A percentile compares a stretch with the other conserved stretches of the same genome.
These are phyloP conservation scores for Elysia crispata DNA, from an alignment of 2,888 invertebrate genomes.

Conservation along the genomic window DNA sequence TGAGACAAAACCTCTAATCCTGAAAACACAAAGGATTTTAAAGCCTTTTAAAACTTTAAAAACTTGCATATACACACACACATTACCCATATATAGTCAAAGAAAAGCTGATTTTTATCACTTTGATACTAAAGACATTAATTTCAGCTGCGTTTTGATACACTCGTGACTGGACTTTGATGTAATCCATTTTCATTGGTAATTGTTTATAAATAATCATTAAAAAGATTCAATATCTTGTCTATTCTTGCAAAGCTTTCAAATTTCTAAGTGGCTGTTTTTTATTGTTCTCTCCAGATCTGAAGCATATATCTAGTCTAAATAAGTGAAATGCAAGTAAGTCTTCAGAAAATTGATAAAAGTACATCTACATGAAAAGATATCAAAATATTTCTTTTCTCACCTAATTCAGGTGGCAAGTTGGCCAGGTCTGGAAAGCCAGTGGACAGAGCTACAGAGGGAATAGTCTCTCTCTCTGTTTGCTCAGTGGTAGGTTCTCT, in stretches of 20 bases:
- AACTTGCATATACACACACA: background rate
- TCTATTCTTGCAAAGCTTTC: no score
- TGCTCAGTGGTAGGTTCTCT: background rate
- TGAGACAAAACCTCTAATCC: conserved; percentile 78
- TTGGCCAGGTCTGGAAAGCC: conserved; percentile 77
- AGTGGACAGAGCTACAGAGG: background rate
- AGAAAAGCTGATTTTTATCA: no score
- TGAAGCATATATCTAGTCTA: background rate
- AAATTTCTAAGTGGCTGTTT: no score
- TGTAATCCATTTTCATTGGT: no score
- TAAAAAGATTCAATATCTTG: no score
- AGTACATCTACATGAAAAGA: background rate
- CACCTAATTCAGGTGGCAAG: conserved; percentile 78
- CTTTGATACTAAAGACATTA: no score
- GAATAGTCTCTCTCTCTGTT: background rate
- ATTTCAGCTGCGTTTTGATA: no score
- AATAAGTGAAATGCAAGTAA: background rate
- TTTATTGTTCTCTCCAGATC: no score
- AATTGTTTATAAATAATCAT: no score
- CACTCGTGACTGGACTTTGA: no score
- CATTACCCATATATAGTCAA: background rate
- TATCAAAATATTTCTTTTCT: background rate
- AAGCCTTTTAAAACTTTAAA: background rate
- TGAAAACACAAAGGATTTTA: conserved; percentile 1
- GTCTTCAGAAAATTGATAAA: background rate